Percentiles rank a stretch among this genome's conserved stretches.
Evolutionary conservation across 1,140 invertebrate genomes (phyloP).

Genomic region (Coelopa frigida): DNA sequence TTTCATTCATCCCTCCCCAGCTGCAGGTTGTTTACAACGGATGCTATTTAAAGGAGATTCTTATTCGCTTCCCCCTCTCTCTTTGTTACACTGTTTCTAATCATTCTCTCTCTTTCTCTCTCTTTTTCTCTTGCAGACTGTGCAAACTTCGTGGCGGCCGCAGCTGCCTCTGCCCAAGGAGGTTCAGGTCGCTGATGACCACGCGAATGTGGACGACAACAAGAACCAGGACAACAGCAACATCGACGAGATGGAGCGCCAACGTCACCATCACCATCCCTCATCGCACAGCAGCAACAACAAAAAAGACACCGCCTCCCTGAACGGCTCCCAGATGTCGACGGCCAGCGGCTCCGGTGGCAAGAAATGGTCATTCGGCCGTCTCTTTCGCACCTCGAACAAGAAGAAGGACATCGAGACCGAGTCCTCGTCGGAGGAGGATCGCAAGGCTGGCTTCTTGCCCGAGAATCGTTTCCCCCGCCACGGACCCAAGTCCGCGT

Average conservation of each 20-base stretch:
- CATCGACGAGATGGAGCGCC: conserved; percentile 28
- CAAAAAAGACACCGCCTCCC: conserved; percentile 6
- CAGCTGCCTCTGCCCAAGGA: conserved; percentile 42
- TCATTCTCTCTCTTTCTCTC: neutral
- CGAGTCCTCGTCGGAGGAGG: conserved; percentile 55
- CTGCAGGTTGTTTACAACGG: neutral
- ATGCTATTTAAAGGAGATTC: neutral
- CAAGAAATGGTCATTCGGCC: conserved; percentile 66
- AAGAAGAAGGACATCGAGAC: conserved; percentile 57
- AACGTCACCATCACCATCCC: conserved; percentile 21
- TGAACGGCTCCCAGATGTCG: conserved; percentile 9
- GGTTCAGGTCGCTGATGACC: conserved; percentile 30
- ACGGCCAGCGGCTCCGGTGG: conserved; percentile 1
- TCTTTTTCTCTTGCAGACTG: conserved; percentile 29
- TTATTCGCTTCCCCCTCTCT: neutral
- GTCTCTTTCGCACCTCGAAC: conserved; percentile 56
- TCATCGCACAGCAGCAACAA: conserved; percentile 17
- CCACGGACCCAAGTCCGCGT: conserved; percentile 2
- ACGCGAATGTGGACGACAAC: conserved; percentile 9
- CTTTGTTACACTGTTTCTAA: no score
- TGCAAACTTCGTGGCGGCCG: conserved; percentile 42
- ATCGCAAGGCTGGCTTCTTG: conserved; percentile 47
- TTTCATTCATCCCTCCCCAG: neutral
- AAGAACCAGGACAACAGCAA: conserved; percentile 11
- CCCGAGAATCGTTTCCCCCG: conserved; percentile 36